Conservation (phyloP, 2,888 invertebrate genomes). For the Pocota personata region DNA sequence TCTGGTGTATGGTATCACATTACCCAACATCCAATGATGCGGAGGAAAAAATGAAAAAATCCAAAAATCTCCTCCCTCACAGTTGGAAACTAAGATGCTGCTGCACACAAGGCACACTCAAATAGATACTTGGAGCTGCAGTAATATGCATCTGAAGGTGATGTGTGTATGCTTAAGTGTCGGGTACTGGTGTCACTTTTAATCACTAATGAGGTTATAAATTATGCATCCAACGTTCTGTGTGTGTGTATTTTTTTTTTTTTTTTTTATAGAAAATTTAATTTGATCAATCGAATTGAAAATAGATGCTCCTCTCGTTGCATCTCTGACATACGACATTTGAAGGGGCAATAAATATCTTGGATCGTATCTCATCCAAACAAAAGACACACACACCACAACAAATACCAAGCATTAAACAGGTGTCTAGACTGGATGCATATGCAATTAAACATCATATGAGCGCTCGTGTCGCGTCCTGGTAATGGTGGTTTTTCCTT, state of each 20-base stretch:
- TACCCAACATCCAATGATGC: conserved; percentile 56
- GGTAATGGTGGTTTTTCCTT: conserved; percentile 50
- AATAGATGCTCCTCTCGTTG: conserved; percentile 46
- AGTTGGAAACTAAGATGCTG: conserved; percentile 40
- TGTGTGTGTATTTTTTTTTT: not conserved
- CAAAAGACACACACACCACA: conserved; percentile 19
- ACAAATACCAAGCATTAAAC: conserved; percentile 45
- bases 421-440: conserved; percentile 73
- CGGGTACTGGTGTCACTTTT: conserved; percentile 70
- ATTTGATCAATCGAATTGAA: conserved; percentile 70
- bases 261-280: conserved; percentile 38
- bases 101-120: not conserved
- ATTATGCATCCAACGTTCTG: conserved; percentile 62
- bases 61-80: conserved; percentile 43
- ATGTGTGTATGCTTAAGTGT: conserved; percentile 65
- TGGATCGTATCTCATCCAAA: conserved; percentile 44
- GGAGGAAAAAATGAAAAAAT: conserved; percentile 40
- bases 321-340: conserved; percentile 48
- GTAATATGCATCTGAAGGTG: conserved; percentile 44
- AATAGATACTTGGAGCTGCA: not conserved
- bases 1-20: conserved; percentile 60
- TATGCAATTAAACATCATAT: conserved; percentile 57
- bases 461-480: conserved; percentile 44
- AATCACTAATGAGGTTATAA: conserved; percentile 74
- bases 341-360: conserved; percentile 56